Evolutionary conservation across 2,113 vertebrate genomes (phyloP), one percentile per base, ranked within the genome.

Genomic region (Bothrops jararaca): DNA sequence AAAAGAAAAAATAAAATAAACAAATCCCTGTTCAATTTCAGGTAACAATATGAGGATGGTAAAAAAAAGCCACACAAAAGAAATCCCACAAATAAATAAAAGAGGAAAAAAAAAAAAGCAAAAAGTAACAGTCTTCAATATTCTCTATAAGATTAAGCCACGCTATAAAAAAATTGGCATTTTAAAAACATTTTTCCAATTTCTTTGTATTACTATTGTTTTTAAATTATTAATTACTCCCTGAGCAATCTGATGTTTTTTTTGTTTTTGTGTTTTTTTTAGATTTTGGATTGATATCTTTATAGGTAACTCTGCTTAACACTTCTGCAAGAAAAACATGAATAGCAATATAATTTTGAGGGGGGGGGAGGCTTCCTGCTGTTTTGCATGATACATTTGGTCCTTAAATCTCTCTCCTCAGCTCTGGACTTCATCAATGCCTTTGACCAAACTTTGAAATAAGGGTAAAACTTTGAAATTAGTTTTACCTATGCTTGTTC

Each of bases 111-210:
- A n/a, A n/a, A 69, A 50, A 80, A 86, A 56, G 42, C 15, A 58
- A 74, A 97, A 97, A 96, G 96, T 97, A 98, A 98, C 97, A 98
- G 97, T 97, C 97, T 96, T 97, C 98, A 95, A 97, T 97, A 97
- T 93, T 97, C 91, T 97, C 97, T 94, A 98, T 98, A 98, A 97
- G 96, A 98, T 96, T 95, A 97, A 96, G 97, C 94, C 96, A 97
- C 97, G 97, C 96, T 96, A 97, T 96, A 95, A 96, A 80, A 64
- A 80, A 97, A 97, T 96, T 96, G 97, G 95, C 95, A 95, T 95
- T 93, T 96, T 96, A 97, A 74, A 92, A 86, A 92, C n/a, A 26
- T 58, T 11, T 88, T 95, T 97, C 97, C 97, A 97, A 97, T 98
- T 97, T 95, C 97, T 96, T 64, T 95, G 95, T 93, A 91, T 96